Conservation (phyloP, 2,888 invertebrate genomes). For the Harmothoe impar region DNA sequence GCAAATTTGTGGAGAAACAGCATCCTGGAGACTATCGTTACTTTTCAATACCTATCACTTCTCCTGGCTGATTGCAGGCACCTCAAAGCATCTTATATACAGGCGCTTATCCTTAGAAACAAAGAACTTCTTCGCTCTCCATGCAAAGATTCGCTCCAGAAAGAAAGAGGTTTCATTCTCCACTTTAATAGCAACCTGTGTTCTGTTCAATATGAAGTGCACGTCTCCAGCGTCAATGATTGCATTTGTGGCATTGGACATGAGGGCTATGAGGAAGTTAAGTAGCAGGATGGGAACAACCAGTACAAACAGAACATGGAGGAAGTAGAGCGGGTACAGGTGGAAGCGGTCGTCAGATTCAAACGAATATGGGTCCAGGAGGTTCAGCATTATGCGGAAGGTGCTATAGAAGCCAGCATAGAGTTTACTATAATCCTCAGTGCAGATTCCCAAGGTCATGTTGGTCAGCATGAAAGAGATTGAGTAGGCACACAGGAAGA, state of each 20-base stretch:
- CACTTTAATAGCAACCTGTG: neutral
- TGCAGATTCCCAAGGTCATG: neutral
- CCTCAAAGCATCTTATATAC: neutral
- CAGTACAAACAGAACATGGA: neutral
- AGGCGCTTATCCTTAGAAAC: neutral
- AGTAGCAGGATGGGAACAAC: neutral
- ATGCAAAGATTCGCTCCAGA: neutral
- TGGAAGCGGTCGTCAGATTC: neutral
- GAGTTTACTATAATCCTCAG: neutral
- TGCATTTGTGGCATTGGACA: neutral
- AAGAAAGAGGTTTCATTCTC: neutral
- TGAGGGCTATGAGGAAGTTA: constrained; percentile 3
- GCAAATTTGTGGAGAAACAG: too few species aligned
- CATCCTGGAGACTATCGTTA: too few species aligned
- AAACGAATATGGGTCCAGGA: neutral
- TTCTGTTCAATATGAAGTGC: neutral
- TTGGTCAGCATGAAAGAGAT: neutral
- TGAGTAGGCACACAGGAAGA: neutral
- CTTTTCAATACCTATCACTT: too few species aligned
- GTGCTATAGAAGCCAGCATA: neutral
- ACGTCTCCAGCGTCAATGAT: neutral
- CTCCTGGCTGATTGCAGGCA: neutral
- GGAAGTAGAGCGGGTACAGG: neutral
- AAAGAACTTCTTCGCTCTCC: neutral
- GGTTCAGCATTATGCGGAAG: neutral